Conservation (phyloP, 1,140 invertebrate genomes). For the Meloidogyne exigua region DNA sequence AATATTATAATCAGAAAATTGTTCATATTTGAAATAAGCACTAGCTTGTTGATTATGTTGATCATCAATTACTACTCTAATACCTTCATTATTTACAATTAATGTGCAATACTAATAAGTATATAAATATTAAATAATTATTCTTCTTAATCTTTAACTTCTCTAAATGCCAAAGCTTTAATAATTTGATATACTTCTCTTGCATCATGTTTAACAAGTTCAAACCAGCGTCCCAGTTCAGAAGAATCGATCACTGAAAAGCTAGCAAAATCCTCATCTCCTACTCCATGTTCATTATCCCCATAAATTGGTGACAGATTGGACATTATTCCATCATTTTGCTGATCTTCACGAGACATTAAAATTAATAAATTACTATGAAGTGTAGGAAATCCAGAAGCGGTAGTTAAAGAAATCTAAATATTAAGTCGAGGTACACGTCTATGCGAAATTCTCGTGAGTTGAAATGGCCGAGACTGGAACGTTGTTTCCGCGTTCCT, state of each 20-base stretch:
- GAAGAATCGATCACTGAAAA: neutral
- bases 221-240: neutral
- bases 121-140: neutral
- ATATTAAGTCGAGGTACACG: too few relatives aligned
- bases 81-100: slow-evolving; percentile 25
- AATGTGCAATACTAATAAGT: slow-evolving; percentile 19
- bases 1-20: slow-evolving; percentile 19
- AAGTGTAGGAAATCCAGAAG: too few relatives aligned
- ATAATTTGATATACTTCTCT: slow-evolving; percentile 24
- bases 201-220: slow-evolving; percentile 10
- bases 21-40: slow-evolving; percentile 21
- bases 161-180: slow-evolving; percentile 19
- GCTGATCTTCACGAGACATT: neutral
- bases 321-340: neutral
- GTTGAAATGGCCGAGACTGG: too few relatives aligned
- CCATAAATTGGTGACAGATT: neutral
- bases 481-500: too few relatives aligned
- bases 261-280: neutral
- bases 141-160: neutral
- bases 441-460: too few relatives aligned
- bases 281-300: neutral
- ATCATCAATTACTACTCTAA: slow-evolving; percentile 20
- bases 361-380: neutral
- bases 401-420: too few relatives aligned
- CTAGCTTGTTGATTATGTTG: slow-evolving; percentile 24